Base-by-base conservation (phyloP, 2,888 invertebrate genomes). In the Calliopum simillimum region DNA sequence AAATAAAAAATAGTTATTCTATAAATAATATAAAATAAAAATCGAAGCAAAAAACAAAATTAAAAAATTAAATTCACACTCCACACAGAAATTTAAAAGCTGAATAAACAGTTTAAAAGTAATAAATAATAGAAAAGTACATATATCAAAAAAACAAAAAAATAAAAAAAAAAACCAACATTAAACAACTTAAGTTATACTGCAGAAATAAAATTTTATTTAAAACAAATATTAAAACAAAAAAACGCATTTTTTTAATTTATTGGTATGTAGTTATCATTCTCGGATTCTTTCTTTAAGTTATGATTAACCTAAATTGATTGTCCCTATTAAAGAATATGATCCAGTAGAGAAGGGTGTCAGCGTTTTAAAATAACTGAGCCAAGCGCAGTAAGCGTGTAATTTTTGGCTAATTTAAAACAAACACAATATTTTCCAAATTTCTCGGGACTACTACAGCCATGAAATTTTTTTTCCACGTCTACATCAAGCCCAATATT, bases 11-110 rank as follows among this genome's bases (percentile, higher is more conserved):
- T 65, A 69, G 71, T 67, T 71, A 69, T 72, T 75, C 73, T 71
- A 71, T 69, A 69, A 69, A 74, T 73, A 76, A 6, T 73, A 73
- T 73, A 74, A 71, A 70, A 74, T 71, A 73, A 53, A 64, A 64
- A 64, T 13, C 41, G 33, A 63, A 25, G 16, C n/a, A 21, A 43
- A 53, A 55, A 43, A 55, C 4, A 8, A 66, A 46, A 66, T 13
- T 13, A 53, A 21, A 23, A 59, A 58, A 59, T 49, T 49, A 59
- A 67, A 67, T 49, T 58, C 56, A 56, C 58, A 59, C 67, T 47
- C 58, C 49, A 67, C 47, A 23, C 25, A 67, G 56, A 67, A 67
- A 58, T 67, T 67, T 47, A 58, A 67, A 33, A 33, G 58, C 56
- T 49, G 59, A 58, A 65, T 12, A 56, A 23, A 56, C 14, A 25